Percentiles rank a stretch among this genome's conserved stretches.
Conservation (phyloP, 2,797 vertebrate genomes). For the Acridotheres tristis region DNA sequence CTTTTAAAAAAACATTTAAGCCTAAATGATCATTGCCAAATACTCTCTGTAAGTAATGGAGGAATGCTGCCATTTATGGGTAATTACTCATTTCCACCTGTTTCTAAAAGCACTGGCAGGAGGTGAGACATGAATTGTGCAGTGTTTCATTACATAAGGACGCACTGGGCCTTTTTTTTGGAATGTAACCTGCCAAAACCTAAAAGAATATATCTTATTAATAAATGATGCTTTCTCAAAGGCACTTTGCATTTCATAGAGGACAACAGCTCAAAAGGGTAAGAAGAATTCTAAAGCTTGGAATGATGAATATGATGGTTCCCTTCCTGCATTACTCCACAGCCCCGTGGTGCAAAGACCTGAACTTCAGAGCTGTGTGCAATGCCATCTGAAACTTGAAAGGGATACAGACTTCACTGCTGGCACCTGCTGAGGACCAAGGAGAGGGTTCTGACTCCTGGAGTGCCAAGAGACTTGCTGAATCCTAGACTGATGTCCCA, state of each 20-base stretch:
- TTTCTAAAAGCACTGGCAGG: slow-evolving; percentile 48
- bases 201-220: slow-evolving; percentile 43
- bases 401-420: neutral
- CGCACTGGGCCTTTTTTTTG: neutral
- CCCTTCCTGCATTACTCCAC: neutral
- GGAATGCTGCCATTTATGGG: slow-evolving; percentile 15
- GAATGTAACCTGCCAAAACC: slow-evolving; percentile 46
- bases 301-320: slow-evolving; percentile 15
- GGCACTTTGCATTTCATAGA: slow-evolving; percentile 26
- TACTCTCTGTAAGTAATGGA: slow-evolving; percentile 29
- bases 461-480: neutral
- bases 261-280: neutral
- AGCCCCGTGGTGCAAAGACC: neutral
- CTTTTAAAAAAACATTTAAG: slow-evolving; percentile 45
- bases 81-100: slow-evolving; percentile 33
- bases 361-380: neutral
- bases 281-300: slow-evolving; percentile 4
- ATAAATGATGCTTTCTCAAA: slow-evolving; percentile 59
- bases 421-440: neutral
- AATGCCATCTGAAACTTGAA: neutral
- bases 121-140: slow-evolving; percentile 42
- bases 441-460: neutral
- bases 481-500: neutral
- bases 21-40: slow-evolving; percentile 38
- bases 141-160: slow-evolving; percentile 43